Evolutionary conservation across 2,888 invertebrate genomes (phyloP).

Genomic region (Stenoptilia bipunctidactyla): DNA sequence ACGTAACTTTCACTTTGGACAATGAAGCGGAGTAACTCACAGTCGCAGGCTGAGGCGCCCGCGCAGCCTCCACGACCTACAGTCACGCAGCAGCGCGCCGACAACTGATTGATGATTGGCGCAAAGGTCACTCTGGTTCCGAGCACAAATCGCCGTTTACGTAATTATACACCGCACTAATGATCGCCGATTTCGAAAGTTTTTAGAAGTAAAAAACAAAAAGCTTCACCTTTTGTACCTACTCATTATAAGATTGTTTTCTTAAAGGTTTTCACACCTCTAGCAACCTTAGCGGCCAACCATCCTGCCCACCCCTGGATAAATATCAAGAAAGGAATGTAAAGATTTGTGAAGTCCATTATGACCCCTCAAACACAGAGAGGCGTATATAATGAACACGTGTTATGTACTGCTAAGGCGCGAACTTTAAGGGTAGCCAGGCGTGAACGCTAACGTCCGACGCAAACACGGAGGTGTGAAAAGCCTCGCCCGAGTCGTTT

Average conservation of each 20-base stretch:
- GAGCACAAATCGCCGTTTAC: background rate
- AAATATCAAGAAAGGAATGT: background rate
- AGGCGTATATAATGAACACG: conserved; percentile 37
- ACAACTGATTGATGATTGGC: conserved; percentile 31
- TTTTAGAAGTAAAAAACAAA: background rate
- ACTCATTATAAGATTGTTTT: too few species aligned
- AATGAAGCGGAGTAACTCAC: conserved; percentile 21
- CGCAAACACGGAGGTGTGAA: conserved; percentile 68
- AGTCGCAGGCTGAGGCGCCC: too few species aligned
- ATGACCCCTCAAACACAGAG: background rate
- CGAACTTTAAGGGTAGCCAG: conserved; percentile 61
- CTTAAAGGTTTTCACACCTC: too few species aligned
- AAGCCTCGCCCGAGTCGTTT: conserved; percentile 46
- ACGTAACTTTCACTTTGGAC: conserved; percentile 58
- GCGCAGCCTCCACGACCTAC: too few species aligned
- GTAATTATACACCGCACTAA: background rate
- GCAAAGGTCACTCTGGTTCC: conserved; percentile 28
- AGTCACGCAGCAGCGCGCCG: background rate
- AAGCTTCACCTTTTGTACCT: too few species aligned
- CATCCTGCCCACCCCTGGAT: background rate
- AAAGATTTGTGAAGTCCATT: background rate
- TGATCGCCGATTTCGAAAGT: too few species aligned
- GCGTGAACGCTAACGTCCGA: conserved; percentile 59
- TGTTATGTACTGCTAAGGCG: conserved; percentile 57
- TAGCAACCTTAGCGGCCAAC: too few species aligned